Evolutionary conservation across 2,888 invertebrate species (phyloP).

Genomic region (Ctenicera cuprea): DNA sequence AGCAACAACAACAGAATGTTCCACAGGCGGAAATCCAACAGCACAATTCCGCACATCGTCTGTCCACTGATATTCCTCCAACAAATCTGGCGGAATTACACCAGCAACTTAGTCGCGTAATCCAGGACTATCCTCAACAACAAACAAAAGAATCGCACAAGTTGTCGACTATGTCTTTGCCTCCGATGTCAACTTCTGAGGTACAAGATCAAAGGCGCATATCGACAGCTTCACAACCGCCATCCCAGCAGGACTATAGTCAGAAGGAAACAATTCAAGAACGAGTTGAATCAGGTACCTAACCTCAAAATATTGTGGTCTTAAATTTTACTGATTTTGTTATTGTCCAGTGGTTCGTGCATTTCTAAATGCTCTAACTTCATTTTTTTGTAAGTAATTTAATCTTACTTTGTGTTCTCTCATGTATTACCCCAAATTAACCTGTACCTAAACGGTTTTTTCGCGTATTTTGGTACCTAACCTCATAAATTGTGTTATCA

Average conservation of each 20-base stretch:
- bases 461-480: too few relatives aligned
- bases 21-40: conserved; percentile 45
- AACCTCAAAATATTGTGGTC: neutral
- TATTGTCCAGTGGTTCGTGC: conserved; percentile 1
- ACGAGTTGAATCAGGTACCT: conserved; percentile 15
- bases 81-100: conserved; percentile 68
- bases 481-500: too few relatives aligned
- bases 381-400: neutral
- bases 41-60: conserved; percentile 57
- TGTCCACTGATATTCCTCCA: conserved; percentile 64
- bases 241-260: conserved; percentile 62
- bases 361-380: neutral
- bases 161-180: conserved; percentile 66
- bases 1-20: conserved; percentile 6
- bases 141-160: conserved; percentile 59
- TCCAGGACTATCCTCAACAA: conserved; percentile 59
- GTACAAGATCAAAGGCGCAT: conserved; percentile 64
- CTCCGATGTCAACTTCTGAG: conserved; percentile 66
- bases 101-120: conserved; percentile 64
- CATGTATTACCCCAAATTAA: too few relatives aligned
- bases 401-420: too few relatives aligned
- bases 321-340: neutral
- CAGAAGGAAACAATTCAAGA: conserved; percentile 54
- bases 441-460: too few relatives aligned
- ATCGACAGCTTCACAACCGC: conserved; percentile 67